phyloP scores from a whole-genome alignment of 2,113 vertebrate species.

The Piliocolobus tephrosceles region DNA sequence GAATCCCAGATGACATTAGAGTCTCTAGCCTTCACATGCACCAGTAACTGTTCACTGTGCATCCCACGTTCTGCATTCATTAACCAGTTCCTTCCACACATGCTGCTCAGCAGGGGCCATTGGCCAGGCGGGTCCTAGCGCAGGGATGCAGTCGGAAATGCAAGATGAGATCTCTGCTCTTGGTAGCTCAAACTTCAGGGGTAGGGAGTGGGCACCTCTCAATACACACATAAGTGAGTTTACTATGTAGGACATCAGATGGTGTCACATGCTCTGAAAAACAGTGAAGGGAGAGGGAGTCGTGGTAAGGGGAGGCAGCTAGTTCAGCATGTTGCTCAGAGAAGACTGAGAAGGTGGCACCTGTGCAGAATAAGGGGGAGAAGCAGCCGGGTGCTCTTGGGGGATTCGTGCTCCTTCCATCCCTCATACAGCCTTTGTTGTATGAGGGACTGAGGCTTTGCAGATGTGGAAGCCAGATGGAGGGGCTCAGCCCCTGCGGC shows the following conservation, averaged over 20 bases:
- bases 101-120: accelerated
- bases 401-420: neutral
- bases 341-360: accelerated
- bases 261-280: neutral
- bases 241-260: accelerated
- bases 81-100: neutral
- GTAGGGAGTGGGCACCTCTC: accelerated
- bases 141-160: accelerated
- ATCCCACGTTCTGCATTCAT: accelerated
- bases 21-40: neutral
- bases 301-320: accelerated
- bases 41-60: accelerated
- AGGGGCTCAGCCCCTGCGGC: neutral
- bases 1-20: accelerated
- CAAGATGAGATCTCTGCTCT: too few relatives aligned
- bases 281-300: neutral
- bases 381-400: accelerated
- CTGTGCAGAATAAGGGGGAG: accelerated
- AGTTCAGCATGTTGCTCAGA: accelerated
- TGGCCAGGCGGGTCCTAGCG: too few relatives aligned
- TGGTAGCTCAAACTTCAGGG: accelerated
- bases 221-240: neutral
- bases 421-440: accelerated
- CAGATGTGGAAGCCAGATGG: neutral
- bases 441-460: too few relatives aligned